Percentiles rank a stretch among this genome's conserved stretches.
phyloP scores from a whole-genome alignment of 2,113 vertebrate species.

The Meriones unguiculatus region DNA sequence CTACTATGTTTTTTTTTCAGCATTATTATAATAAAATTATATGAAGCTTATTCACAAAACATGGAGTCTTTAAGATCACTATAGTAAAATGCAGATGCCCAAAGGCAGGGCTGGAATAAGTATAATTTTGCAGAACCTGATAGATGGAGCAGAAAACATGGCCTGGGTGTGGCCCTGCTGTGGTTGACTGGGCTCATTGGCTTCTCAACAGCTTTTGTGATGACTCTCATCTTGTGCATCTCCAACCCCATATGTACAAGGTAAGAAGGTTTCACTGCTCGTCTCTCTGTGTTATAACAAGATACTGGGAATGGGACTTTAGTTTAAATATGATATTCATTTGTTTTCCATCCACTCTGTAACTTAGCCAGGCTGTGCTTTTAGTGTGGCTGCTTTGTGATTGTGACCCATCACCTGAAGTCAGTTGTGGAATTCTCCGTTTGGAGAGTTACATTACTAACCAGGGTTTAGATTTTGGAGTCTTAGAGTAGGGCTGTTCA shows the following conservation, averaged over 20 bases:
- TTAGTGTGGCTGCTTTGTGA: background rate
- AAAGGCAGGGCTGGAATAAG: background rate
- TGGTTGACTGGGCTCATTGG: background rate
- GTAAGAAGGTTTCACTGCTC: background rate
- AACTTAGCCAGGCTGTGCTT: background rate
- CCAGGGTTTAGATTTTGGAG: background rate
- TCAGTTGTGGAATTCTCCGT: background rate
- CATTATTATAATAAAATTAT: constrained; percentile 2
- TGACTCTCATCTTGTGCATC: background rate
- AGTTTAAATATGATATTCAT: background rate
- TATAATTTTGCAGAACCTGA: background rate
- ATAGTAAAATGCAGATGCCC: background rate
- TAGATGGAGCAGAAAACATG: background rate
- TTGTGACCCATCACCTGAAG: background rate
- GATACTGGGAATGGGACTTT: background rate
- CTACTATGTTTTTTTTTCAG: background rate
- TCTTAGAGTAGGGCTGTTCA: background rate
- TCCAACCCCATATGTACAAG: background rate
- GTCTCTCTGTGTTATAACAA: background rate
- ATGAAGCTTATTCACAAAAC: background rate
- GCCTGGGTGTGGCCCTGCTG: too few relatives aligned
- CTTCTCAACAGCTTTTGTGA: background rate
- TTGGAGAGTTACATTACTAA: background rate
- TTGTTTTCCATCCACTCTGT: background rate
- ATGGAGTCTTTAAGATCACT: background rate